phyloP scores from a whole-genome alignment of 2,113 vertebrate species.

The Cyprinus carpio region DNA sequence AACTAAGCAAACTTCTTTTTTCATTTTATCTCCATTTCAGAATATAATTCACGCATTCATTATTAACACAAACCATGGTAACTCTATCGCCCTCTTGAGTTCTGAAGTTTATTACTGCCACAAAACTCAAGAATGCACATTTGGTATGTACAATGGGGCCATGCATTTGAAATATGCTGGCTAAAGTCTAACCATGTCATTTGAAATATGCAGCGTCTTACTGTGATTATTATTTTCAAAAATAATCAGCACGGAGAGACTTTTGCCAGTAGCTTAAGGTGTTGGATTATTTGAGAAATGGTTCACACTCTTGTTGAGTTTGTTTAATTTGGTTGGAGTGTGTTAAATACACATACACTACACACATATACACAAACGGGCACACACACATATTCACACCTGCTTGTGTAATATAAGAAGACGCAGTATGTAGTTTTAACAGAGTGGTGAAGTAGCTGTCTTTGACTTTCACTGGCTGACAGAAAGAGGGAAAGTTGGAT shows the following conservation, averaged over 20 bases:
- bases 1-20: neutral
- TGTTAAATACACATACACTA: conserved; percentile 24
- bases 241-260: neutral
- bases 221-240: conserved; percentile 12
- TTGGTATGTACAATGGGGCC: neutral
- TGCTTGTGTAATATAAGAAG: neutral
- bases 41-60: neutral
- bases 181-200: neutral
- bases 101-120: neutral
- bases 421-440: neutral
- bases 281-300: conserved; percentile 14
- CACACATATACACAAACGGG: neutral
- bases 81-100: neutral
- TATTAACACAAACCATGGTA: neutral
- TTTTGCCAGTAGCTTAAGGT: neutral
- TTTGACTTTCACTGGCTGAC: neutral
- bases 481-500: neutral
- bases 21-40: neutral
- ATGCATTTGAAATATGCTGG: neutral
- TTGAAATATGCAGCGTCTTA: neutral
- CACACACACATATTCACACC: neutral
- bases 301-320: neutral
- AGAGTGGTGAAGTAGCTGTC: neutral
- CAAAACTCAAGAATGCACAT: neutral
- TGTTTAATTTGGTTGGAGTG: conserved; percentile 35